Evolutionary conservation across 2,888 invertebrate species (phyloP).

Genomic region (Amphimallon solstitiale): DNA sequence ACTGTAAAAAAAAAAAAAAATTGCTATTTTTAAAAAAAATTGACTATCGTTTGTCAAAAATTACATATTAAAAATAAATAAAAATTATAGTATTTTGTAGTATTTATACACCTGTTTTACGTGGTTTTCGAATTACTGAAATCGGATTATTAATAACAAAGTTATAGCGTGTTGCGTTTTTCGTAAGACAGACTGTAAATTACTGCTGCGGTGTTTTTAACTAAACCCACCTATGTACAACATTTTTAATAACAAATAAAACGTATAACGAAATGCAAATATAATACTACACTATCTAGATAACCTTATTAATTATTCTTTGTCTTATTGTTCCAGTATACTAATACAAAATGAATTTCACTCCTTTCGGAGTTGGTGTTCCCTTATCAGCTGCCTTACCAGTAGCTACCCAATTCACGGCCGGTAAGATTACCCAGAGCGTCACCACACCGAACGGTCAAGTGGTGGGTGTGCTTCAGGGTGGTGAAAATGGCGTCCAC

Average conservation of each 20-base stretch:
- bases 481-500: constrained; percentile 78
- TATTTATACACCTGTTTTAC: too few relatives aligned
- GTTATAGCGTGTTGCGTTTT: too few relatives aligned
- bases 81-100: too few relatives aligned
- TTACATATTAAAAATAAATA: too few relatives aligned
- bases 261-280: neutral
- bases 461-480: constrained; percentile 76
- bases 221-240: neutral
- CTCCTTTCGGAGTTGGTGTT: constrained; percentile 74
- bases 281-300: neutral
- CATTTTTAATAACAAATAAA: too few relatives aligned
- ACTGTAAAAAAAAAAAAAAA: too few relatives aligned
- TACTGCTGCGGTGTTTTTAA: too few relatives aligned
- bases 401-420: constrained; percentile 71
- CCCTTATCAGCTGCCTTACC: constrained; percentile 69
- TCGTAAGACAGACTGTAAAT: too few relatives aligned
- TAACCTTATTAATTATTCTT: neutral
- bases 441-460: constrained; percentile 73
- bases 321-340: constrained; percentile 14
- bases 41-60: too few relatives aligned
- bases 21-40: too few relatives aligned
- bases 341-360: constrained; percentile 77
- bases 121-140: too few relatives aligned
- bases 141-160: too few relatives aligned
- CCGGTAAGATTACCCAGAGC: constrained; percentile 77